Base-by-base conservation (phyloP, 2,888 invertebrate species). In the Selenia dentaria region DNA sequence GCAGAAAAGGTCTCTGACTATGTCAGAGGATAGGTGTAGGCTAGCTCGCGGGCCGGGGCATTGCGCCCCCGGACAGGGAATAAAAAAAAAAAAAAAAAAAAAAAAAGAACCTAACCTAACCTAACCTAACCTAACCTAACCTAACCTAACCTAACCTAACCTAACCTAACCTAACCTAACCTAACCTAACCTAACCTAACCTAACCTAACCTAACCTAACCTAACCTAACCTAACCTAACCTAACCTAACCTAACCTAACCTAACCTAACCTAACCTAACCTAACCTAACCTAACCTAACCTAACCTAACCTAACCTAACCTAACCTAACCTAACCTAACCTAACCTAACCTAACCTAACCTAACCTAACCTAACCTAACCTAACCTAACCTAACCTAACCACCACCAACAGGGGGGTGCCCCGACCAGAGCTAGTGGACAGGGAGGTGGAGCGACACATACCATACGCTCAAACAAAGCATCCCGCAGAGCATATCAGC, bases 91-190 rank as follows among this genome's bases (percentile, higher is more conserved):
- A n/a, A n/a, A n/a, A n/a, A n/a, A n/a, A n/a, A n/a, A n/a, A n/a
- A n/a, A n/a, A n/a, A n/a, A n/a, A n/a, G n/a, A n/a, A n/a, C n/a
- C n/a, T n/a, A n/a, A n/a, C n/a, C n/a, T n/a, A n/a, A n/a, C n/a
- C n/a, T n/a, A n/a, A n/a, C n/a, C n/a, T n/a, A n/a, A n/a, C n/a
- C n/a, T n/a, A 46, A 48, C 49, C 47, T 45, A 49, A 49, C 49
- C 53, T 42, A 49, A 49, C 53, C 49, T 49, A 53, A 49, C 52
- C 52, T 48, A 45, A 48, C 52, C 45, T 44, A 45, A 45, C 48
- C 45, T 38, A 49, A 45, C 45, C 45, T 44, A 41, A 45, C 44
- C 48, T 46, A 49, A 48, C 48, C 50, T 46, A 50, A 50, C 50
- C 50, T 43, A 50, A 50, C 50, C 50, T 43, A 50, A 50, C 50